Base-by-base conservation (phyloP, 2,888 invertebrate genomes). In the Priocnemis perturbator region DNA sequence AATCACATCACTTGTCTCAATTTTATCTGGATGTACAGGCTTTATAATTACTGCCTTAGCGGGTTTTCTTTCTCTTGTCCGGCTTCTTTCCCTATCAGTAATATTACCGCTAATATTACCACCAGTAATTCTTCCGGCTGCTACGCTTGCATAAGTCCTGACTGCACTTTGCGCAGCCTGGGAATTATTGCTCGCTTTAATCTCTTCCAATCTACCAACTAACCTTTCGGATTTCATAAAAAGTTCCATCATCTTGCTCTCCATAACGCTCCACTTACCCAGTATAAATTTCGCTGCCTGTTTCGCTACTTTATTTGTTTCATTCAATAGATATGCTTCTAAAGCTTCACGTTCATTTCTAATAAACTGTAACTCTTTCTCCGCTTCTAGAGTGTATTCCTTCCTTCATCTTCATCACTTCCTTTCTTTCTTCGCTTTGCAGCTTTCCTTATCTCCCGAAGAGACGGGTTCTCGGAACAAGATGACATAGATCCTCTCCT, bases 241-340 rank as follows among this genome's bases (percentile, higher is more conserved):
- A 3, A n/a, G 2, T 47, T 47, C 47, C 11, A 44, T 20, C 7
- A 17, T 9, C 1, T 45, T 45, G 44, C 2, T 7, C n/a, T 14
- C 19, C 14, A 3, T 15, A 1, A 3, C 11, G 14, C 1, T 1
- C 64, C 63, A 63, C 26, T 56, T 56, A 3, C 17, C 19, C 9
- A 63, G 4, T 19, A 63, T 63, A 3, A 26, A 56, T 0, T 19
- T 47, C 0, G 47, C 47, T 0, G 56, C 17, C 0, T n/a, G 0
- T 63, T 26, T 56, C 2, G 30, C 19, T 14, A 63, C 26, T 48
- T 63, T 56, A 21, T 63, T 56, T 0, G 0, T 19, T 0, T 63
- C 63, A 17, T 58, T 44, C 0, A 64, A 50, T 0, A 63, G 9
- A 9, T 3, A 47, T 0, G 15, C 26, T 15, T 63, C 63, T 7